A percentile compares a stretch with the other conserved stretches of the same genome.
Conservation (phyloP, 92 coral and sea anemone species). For the Phenganax marumi region DNA sequence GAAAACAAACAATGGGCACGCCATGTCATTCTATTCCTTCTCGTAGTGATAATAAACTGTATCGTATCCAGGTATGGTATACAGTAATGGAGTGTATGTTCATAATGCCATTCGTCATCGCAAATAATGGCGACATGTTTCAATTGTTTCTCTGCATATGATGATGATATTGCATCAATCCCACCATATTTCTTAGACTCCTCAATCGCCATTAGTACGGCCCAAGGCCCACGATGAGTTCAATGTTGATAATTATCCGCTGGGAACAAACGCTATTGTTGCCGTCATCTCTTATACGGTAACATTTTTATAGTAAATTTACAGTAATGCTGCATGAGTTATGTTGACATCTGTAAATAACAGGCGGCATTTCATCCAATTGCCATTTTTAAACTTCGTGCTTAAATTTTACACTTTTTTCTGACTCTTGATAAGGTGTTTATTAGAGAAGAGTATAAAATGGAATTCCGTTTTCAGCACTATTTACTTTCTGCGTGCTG, state of each 20-base stretch:
- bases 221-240: constrained; percentile 83
- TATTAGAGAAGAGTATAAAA: no score
- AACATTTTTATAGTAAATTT: constrained; percentile 6
- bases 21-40: constrained; percentile 83
- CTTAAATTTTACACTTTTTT: not conserved
- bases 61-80: constrained; percentile 77
- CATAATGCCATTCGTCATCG: not conserved
- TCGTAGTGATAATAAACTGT: constrained; percentile 90
- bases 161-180: no score
- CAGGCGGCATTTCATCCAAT: no score
- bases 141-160: no score
- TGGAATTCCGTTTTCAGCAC: no score
- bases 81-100: not conserved
- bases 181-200: constrained; percentile 59
- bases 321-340: not conserved
- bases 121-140: not conserved
- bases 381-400: no score
- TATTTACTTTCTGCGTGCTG: no score
- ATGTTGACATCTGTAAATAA: no score
- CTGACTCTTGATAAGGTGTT: no score
- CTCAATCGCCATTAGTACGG: constrained; percentile 91
- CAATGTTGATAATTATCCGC: constrained; percentile 79
- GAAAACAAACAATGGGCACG: constrained; percentile 96
- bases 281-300: constrained; percentile 98
- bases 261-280: constrained; percentile 91